phyloP scores from a whole-genome alignment of 2,113 vertebrate species.

The Brienomyrus longianalis region DNA sequence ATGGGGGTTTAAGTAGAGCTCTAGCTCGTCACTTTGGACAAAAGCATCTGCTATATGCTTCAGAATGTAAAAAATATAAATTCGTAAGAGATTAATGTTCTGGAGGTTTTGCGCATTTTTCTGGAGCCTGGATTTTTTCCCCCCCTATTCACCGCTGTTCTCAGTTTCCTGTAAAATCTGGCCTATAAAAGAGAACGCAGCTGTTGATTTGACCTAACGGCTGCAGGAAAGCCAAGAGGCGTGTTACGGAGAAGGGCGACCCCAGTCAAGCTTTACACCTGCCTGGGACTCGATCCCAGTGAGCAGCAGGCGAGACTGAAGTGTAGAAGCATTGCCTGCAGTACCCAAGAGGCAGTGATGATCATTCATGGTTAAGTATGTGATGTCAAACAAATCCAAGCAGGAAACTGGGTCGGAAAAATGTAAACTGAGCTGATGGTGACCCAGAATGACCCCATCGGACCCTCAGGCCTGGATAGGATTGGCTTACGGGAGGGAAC shows the following conservation, averaged over 20 bases:
- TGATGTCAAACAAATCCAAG: not conserved
- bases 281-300: not conserved
- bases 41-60: not conserved
- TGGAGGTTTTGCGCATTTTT: not conserved
- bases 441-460: not conserved
- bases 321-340: not conserved
- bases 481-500: not conserved
- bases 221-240: not conserved
- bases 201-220: not conserved
- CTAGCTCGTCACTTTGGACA: not conserved
- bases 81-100: not conserved
- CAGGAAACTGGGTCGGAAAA: conserved; percentile 13
- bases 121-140: not conserved
- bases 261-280: not conserved
- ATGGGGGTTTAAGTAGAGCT: not conserved
- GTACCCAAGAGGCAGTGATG: not conserved
- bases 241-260: not conserved
- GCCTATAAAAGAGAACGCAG: not conserved
- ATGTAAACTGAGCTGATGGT: not conserved
- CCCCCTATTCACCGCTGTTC: not conserved
- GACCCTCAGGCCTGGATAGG: not conserved
- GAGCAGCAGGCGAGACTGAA: not conserved
- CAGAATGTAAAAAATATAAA: not conserved
- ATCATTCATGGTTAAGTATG: not conserved
- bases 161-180: not conserved